Conservation (phyloP, 1,140 invertebrate species). For the Apis laboriosa region DNA sequence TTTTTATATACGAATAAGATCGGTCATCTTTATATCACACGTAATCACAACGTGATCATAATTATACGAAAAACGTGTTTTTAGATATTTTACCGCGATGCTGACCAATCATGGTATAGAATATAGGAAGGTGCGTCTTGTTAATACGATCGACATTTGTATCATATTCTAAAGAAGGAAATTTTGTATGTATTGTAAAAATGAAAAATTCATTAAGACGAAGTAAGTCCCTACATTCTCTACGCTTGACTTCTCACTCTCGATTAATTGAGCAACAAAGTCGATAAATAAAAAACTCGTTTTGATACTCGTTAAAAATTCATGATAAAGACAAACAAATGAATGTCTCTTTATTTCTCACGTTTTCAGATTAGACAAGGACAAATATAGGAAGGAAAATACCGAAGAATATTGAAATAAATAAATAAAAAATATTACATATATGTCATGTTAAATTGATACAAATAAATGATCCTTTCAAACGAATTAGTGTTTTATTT, state of each 20-base stretch:
- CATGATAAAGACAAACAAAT: background rate
- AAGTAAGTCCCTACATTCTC: constrained; percentile 27
- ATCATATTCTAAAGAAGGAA: constrained; percentile 1
- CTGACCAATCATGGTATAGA: constrained; percentile 53
- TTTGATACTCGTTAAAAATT: background rate
- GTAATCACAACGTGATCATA: constrained; percentile 38
- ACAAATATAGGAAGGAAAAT: no score
- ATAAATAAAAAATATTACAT: no score
- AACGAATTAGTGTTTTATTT: no score
- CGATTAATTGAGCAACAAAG: background rate
- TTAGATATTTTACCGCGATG: constrained; percentile 50
- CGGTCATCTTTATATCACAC: constrained; percentile 36
- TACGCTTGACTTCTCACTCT: no score
- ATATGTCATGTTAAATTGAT: no score
- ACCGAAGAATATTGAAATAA: no score
- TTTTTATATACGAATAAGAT: constrained; percentile 65
- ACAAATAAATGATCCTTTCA: no score
- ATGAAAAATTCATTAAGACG: constrained; percentile 45
- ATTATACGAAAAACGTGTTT: constrained; percentile 73
- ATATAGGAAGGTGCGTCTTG: constrained; percentile 59
- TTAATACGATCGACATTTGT: constrained; percentile 14
- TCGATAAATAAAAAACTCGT: background rate
- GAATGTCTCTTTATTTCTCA: background rate
- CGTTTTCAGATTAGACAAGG: background rate
- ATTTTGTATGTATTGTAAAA: constrained; percentile 9